Conservation (phyloP, 2,113 vertebrate genomes). For the Sitta europaea region DNA sequence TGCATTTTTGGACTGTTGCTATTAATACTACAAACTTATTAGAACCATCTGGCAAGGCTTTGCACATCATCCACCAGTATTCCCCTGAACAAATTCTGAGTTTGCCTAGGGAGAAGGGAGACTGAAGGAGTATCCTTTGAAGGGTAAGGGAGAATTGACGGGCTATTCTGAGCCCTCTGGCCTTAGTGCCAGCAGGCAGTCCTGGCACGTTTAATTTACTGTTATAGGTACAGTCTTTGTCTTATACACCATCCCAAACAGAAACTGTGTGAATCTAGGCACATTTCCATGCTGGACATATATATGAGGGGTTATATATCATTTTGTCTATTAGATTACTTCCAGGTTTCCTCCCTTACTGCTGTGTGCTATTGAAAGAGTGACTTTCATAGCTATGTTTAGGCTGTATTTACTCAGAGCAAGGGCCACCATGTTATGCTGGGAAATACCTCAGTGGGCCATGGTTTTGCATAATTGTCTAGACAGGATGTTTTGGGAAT, state of each 20-base stretch:
- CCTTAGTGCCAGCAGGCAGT: neutral
- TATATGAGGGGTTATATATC: neutral
- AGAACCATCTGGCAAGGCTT: neutral
- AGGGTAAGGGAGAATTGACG: neutral
- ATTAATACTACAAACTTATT: neutral
- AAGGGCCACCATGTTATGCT: neutral
- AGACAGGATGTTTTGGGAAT: constrained; percentile 33
- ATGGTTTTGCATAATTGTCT: constrained; percentile 28
- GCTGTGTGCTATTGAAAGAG: neutral
- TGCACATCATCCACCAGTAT: neutral
- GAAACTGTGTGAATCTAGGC: neutral
- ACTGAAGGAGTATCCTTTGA: neutral
- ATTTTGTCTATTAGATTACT: neutral
- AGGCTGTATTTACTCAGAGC: neutral
- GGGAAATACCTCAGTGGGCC: neutral
- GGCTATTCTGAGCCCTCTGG: neutral
- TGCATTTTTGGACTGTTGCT: neutral
- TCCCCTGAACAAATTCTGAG: neutral
- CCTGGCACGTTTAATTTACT: neutral
- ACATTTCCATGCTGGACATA: neutral
- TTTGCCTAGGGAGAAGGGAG: neutral
- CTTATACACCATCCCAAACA: neutral
- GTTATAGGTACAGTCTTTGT: neutral
- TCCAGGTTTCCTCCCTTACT: neutral
- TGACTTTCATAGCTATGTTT: neutral